Conservation (phyloP, 1,140 invertebrate species). For the Polypedilum vanderplanki region DNA sequence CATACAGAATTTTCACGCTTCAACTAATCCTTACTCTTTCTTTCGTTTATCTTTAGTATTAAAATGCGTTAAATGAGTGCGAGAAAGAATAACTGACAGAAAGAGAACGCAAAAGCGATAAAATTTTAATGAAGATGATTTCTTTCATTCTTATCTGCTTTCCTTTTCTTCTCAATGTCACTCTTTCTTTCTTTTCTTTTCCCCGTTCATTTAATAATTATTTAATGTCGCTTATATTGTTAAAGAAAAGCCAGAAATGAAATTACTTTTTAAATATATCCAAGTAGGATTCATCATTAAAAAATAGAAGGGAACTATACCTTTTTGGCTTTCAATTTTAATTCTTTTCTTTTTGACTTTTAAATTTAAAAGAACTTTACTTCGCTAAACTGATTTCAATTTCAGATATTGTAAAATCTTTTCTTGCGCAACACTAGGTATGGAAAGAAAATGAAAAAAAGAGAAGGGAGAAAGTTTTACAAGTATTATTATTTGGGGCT, state of each 20-base stretch:
- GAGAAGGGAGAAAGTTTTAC: background rate
- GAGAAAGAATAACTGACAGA: background rate
- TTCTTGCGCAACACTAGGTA: background rate
- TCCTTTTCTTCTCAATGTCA: background rate
- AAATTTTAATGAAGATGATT: constrained; percentile 20
- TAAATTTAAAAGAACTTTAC: background rate
- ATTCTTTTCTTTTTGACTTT: too few relatives aligned
- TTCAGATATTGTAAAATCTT: background rate
- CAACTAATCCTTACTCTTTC: background rate
- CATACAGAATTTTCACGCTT: background rate
- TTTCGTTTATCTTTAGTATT: constrained; percentile 1
- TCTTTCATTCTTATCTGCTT: background rate
- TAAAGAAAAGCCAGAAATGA: too few relatives aligned
- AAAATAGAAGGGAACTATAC: too few relatives aligned
- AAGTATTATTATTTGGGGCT: constrained; percentile 8
- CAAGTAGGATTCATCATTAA: too few relatives aligned
- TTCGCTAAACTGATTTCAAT: constrained; percentile 13
- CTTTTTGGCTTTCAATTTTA: too few relatives aligned
- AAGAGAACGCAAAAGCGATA: background rate
- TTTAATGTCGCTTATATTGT: too few relatives aligned
- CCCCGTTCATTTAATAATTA: too few relatives aligned
- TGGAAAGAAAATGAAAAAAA: background rate
- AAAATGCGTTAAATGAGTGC: background rate
- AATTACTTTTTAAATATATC: too few relatives aligned
- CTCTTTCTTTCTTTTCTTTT: too few relatives aligned